These are phyloP conservation scores for Amblyopsis hoosieri DNA, from an alignment of 2,797 vertebrate species.

Conservation along the genomic window DNA sequence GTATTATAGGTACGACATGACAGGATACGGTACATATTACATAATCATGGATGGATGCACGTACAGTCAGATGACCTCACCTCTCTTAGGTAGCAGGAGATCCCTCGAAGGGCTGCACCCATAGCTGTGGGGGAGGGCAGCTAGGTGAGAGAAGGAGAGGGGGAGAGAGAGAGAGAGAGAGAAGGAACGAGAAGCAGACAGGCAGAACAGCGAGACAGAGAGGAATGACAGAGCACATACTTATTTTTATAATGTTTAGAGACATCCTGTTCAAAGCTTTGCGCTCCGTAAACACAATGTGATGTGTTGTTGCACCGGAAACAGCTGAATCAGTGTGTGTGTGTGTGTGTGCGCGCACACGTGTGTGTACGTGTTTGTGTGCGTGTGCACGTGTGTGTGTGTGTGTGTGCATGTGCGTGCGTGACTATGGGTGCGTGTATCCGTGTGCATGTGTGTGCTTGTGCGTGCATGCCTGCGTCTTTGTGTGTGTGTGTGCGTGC, in stretches of 20 bases:
- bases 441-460: no score
- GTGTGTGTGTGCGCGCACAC: conserved; percentile 12
- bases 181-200: not conserved
- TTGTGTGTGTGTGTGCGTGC: not conserved
- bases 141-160: conserved; percentile 54
- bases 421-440: conserved; percentile 47
- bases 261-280: not conserved
- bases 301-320: not conserved
- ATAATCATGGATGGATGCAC: conserved; percentile 1
- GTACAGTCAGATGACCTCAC: conserved; percentile 55
- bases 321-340: conserved; percentile 2
- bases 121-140: conserved; percentile 86
- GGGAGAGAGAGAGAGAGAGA: not conserved
- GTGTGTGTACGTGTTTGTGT: conserved; percentile 19
- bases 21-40: no score
- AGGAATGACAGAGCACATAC: not conserved
- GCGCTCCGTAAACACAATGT: not conserved
- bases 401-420: not conserved
- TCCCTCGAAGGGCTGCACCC: conserved; percentile 86
- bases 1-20: no score
- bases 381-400: conserved; percentile 9
- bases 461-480: no score
- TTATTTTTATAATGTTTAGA: conserved; percentile 12
- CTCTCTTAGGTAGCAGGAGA: conserved; percentile 90
- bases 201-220: not conserved